phyloP scores from a whole-genome alignment of 2,888 invertebrate genomes.

The Tinea semifulvella region DNA sequence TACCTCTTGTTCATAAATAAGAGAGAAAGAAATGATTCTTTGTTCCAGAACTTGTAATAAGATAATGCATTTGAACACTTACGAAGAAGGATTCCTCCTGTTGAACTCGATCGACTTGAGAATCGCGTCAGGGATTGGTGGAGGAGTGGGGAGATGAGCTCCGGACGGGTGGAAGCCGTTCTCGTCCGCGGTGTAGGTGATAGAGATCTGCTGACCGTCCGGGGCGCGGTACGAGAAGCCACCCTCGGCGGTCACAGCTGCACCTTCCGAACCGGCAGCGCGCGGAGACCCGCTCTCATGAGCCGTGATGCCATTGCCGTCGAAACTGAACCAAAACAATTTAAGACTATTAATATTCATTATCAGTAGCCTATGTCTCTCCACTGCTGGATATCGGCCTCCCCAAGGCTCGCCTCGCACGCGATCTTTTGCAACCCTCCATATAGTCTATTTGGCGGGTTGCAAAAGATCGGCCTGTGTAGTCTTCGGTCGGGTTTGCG shows the following conservation, averaged over 20 bases:
- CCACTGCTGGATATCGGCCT: too few species aligned
- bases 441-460: too few species aligned
- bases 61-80: slow-evolving; percentile 33
- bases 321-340: slow-evolving; percentile 64
- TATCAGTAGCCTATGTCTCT: too few species aligned
- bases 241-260: slow-evolving; percentile 69
- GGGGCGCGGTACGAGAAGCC: slow-evolving; percentile 73
- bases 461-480: too few species aligned
- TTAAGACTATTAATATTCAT: too few species aligned
- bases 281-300: slow-evolving; percentile 68
- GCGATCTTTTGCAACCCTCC: too few species aligned
- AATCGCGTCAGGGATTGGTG: slow-evolving; percentile 66
- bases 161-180: slow-evolving; percentile 74
- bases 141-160: slow-evolving; percentile 66
- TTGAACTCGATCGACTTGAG: slow-evolving; percentile 57
- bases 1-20: too few species aligned
- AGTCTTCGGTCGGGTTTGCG: too few species aligned
- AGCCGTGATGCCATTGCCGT: slow-evolving; percentile 71
- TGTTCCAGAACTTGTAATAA: too few species aligned
- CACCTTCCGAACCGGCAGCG: slow-evolving; percentile 61
- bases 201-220: slow-evolving; percentile 70
- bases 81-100: slow-evolving; percentile 52
- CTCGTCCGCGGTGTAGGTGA: slow-evolving; percentile 76
- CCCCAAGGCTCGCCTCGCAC: too few species aligned
- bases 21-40: too few species aligned